A percentile compares a stretch with the other conserved stretches of the same genome.
Evolutionary conservation across 2,797 vertebrate genomes (phyloP).

Genomic region (Australoheros facetus): DNA sequence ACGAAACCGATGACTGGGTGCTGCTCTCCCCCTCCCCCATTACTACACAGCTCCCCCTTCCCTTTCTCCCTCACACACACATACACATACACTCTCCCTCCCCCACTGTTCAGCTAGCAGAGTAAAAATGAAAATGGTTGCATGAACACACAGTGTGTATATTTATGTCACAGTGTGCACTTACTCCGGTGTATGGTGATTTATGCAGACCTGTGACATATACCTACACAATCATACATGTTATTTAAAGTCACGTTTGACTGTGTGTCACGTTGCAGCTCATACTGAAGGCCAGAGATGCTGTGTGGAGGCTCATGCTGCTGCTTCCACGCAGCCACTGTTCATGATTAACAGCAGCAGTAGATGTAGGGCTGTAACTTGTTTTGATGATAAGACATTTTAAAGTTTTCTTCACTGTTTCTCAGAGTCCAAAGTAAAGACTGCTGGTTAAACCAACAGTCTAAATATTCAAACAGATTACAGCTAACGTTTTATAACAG

Average conservation of each 20-base stretch:
- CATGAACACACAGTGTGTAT: not conserved
- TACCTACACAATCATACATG: not conserved
- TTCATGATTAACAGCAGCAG: not conserved
- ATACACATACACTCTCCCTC: constrained; percentile 19
- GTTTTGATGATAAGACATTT: not conserved
- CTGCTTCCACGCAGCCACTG: not conserved
- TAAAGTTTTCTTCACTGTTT: not conserved
- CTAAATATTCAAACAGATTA: not conserved
- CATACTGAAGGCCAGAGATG: not conserved
- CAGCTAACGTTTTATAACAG: too few relatives aligned
- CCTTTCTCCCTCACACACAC: constrained; percentile 11
- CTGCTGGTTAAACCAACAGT: not conserved
- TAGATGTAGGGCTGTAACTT: not conserved
- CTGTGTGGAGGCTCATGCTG: not conserved
- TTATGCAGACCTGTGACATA: not conserved
- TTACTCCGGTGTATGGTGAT: constrained; percentile 1
- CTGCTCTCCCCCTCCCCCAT: constrained; percentile 60
- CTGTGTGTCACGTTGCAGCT: not conserved
- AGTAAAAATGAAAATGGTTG: constrained; percentile 37
- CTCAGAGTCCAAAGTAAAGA: not conserved
- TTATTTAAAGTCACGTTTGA: not conserved
- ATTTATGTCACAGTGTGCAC: constrained; percentile 2
- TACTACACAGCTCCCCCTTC: constrained; percentile 49
- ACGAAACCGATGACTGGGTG: constrained; percentile 46
- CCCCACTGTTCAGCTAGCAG: constrained; percentile 40